Evolutionary conservation across 1,140 invertebrate species (phyloP).

Genomic region (Drosophila cardini): DNA sequence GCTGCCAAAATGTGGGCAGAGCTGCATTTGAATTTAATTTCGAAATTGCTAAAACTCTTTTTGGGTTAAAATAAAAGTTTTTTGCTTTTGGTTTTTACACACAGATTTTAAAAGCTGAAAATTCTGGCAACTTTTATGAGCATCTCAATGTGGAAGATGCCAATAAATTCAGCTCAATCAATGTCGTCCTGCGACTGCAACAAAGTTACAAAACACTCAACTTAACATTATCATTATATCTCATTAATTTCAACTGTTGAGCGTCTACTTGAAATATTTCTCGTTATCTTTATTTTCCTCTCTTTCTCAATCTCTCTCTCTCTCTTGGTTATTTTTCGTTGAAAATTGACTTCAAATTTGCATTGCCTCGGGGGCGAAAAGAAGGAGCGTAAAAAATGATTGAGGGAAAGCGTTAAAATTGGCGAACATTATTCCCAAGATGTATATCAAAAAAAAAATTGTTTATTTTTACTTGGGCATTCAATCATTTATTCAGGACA

Average conservation of each 20-base stretch:
- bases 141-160: background rate
- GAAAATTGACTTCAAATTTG: slow-evolving; percentile 37
- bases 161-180: background rate
- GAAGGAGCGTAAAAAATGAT: background rate
- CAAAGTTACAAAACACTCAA: background rate
- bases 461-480: slow-evolving; percentile 42
- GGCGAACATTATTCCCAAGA: slow-evolving; percentile 37
- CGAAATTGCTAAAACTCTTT: too few relatives aligned
- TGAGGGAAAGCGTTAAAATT: slow-evolving; percentile 26
- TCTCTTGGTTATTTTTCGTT: slow-evolving; percentile 1
- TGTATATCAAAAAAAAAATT: slow-evolving; percentile 42
- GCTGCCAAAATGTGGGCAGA: background rate
- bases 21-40: too few relatives aligned
- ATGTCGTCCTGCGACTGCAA: background rate
- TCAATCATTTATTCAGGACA: slow-evolving; percentile 46
- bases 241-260: slow-evolving; percentile 5
- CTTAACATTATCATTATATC: background rate
- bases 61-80: too few relatives aligned
- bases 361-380: slow-evolving; percentile 14
- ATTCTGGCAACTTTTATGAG: background rate
- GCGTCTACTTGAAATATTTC: slow-evolving; percentile 4
- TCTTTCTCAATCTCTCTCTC: too few relatives aligned
- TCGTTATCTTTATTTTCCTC: background rate
- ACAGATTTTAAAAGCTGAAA: too few relatives aligned
- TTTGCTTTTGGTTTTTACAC: too few relatives aligned